Evolutionary conservation across 2,113 vertebrate species (phyloP), one percentile per base, ranked within the genome.

Genomic region (Forbesichthys papilliferus): DNA sequence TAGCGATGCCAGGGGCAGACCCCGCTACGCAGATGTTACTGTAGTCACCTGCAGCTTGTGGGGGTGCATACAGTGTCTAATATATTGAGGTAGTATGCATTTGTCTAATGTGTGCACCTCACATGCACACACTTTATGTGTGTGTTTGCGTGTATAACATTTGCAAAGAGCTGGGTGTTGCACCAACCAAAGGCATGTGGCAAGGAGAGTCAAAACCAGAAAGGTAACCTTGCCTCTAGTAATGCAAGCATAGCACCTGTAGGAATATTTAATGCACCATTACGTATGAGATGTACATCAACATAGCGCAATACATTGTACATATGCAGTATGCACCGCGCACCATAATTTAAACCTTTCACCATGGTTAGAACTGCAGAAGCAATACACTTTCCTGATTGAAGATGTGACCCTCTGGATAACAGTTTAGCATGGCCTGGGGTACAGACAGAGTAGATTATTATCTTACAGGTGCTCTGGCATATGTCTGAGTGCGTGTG

Each of bases 211-310:
- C 89, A 90, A 88, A 88, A 84, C 87, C 90, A 88, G 86, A 90
- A 88, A 89, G 87, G 87, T 92, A 91, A 93, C 91, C 90, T 92
- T 90, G 92, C 83, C 90, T 87, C 72, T 68, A 84, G 85, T 90
- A 82, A 80, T 84, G 81, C 56, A 60, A 69, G 69, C 71, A 74
- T 74, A 78, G 72, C 34, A 71, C 71, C 60, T 69, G 58, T 61
- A 49, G 77, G 63, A 59, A 52, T 48, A 36, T 34, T 42, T 72
- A 49, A 49, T 79, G 27, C 27, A 27, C 27, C 27, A 27, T 27
- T 27, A 27, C 27, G 27, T 27, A 27, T 27, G 27, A 27, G 27
- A 27, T 27, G 2, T 27, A 27, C 27, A 27, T 27, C 27, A 27
- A 27, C 27, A 27, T 8, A 6, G 36, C 5, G 7, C 0, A 42